Percentiles rank a stretch among this genome's conserved stretches.
phyloP scores from a whole-genome alignment of 2,113 vertebrate species.

The Hepsetus odoe region DNA sequence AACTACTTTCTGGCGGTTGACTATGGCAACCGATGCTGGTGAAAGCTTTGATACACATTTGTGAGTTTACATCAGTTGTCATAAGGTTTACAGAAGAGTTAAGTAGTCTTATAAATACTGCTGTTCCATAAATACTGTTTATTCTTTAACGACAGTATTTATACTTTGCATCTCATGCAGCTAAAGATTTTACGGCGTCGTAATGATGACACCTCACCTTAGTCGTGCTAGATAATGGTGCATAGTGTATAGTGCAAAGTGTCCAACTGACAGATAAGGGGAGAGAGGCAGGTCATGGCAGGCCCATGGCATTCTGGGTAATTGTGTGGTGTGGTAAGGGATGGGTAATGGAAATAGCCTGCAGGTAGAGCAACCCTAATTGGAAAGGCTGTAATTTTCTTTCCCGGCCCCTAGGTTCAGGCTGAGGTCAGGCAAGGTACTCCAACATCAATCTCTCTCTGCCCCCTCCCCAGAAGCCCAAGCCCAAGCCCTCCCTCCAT shows the following conservation, averaged over 20 bases:
- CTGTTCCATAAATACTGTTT: too few relatives aligned
- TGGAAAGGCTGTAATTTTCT: conserved; percentile 73
- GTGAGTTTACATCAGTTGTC: too few relatives aligned
- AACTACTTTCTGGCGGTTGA: too few relatives aligned
- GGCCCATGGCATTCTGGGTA: conserved; percentile 60
- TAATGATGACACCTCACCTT: too few relatives aligned
- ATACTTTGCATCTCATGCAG: too few relatives aligned
- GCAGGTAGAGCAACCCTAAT: conserved; percentile 65
- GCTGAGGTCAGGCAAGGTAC: conserved; percentile 64
- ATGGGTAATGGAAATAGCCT: conserved; percentile 63
- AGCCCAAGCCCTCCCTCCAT: conserved; percentile 52
- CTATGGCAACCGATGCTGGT: too few relatives aligned
- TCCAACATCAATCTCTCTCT: conserved; percentile 39
- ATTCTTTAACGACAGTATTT: too few relatives aligned
- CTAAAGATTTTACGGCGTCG: too few relatives aligned
- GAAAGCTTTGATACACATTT: too few relatives aligned
- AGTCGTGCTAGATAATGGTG: too few relatives aligned
- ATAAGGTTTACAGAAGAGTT: too few relatives aligned
- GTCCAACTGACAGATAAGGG: conserved; percentile 30
- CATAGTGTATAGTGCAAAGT: neutral
- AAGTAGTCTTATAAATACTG: too few relatives aligned
- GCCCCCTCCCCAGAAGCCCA: neutral
- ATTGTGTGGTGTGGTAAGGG: conserved; percentile 68
- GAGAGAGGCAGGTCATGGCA: conserved; percentile 65
- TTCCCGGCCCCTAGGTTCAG: conserved; percentile 70